phyloP scores from a whole-genome alignment of 2,113 vertebrate species.

The Corythornis vintsioides region DNA sequence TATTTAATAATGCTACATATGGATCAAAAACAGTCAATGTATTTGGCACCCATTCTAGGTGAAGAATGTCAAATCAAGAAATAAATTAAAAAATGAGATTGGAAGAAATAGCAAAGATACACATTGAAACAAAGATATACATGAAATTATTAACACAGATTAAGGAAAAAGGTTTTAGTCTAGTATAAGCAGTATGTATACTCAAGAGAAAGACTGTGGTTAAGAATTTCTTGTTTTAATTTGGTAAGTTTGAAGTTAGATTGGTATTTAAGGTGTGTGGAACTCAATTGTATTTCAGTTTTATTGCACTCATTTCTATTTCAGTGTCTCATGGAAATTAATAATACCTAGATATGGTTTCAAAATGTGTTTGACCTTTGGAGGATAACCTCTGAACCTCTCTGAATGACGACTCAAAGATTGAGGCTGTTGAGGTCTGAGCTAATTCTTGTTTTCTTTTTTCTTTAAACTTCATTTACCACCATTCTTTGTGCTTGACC shows the following conservation, averaged over 20 bases:
- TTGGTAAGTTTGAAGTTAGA: neutral
- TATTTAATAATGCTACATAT: neutral
- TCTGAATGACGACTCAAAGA: neutral
- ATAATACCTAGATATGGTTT: neutral
- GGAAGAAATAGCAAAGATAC: neutral
- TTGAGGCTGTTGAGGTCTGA: neutral
- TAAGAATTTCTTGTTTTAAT: neutral
- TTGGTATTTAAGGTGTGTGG: neutral
- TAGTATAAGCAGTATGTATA: neutral
- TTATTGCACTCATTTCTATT: neutral
- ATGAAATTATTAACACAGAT: neutral
- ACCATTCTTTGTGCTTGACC: accelerated
- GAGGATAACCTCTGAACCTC: neutral
- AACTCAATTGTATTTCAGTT: neutral
- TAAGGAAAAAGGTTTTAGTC: neutral
- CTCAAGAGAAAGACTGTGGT: neutral
- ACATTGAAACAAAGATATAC: neutral
- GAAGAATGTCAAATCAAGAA: neutral
- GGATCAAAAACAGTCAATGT: neutral
- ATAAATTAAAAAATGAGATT: neutral
- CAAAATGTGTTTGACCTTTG: neutral
- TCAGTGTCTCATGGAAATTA: neutral
- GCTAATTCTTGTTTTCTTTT: neutral
- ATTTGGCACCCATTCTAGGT: neutral
- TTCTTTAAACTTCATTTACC: neutral